These are phyloP conservation scores for Spongia lamella DNA, from an alignment of 37 sponge, comb jelly and placozoan species.

Conservation along the genomic window DNA sequence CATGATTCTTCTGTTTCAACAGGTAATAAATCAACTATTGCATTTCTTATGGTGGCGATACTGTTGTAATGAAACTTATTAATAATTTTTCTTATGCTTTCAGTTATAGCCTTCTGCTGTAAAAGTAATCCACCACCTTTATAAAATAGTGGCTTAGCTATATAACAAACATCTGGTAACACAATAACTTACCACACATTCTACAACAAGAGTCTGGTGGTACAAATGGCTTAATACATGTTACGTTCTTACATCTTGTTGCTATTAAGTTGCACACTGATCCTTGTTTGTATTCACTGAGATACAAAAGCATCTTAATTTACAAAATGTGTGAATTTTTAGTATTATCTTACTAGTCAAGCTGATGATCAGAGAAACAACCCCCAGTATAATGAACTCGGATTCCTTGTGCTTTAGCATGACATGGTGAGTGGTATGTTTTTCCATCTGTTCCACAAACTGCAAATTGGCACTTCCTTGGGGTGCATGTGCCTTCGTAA, in stretches of 20 bases:
- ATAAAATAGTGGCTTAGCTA: no score
- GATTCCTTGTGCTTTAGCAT: slow-evolving; percentile 42
- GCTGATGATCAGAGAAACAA: slow-evolving; percentile 30
- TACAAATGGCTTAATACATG: no score
- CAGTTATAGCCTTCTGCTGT: not conserved
- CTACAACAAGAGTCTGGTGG: no score
- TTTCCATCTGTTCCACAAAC: slow-evolving; percentile 60
- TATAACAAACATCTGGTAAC: no score
- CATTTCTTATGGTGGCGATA: slow-evolving; percentile 27
- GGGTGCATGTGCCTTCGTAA: slow-evolving; percentile 45
- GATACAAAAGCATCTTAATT: no score
- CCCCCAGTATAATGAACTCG: slow-evolving; percentile 45
- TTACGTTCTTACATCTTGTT: no score
- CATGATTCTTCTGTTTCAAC: slow-evolving; percentile 3
- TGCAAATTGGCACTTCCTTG: slow-evolving; percentile 14
- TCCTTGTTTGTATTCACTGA: no score
- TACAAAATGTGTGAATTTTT: no score
- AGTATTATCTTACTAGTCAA: no score
- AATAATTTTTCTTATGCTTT: not conserved
- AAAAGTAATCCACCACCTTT: slow-evolving; percentile 37
- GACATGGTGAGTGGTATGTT: slow-evolving; percentile 54
- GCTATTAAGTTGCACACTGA: no score
- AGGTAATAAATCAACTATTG: slow-evolving; percentile 22
- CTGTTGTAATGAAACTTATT: slow-evolving; percentile 23
- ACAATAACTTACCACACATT: no score